phyloP scores from a whole-genome alignment of 1,140 invertebrate genomes.

The Idris sp. region DNA sequence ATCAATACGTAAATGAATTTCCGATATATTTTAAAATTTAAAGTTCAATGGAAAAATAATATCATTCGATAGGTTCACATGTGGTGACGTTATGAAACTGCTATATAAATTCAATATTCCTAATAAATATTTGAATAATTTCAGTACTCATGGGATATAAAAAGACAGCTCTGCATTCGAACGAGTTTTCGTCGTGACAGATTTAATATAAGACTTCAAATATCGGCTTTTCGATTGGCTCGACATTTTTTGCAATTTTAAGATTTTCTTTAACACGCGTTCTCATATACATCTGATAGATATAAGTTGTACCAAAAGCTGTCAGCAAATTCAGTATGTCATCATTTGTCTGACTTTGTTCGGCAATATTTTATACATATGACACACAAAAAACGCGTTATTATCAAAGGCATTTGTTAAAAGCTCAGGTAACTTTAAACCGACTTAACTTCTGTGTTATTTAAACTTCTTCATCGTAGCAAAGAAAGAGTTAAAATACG shows the following conservation, averaged over 20 bases:
- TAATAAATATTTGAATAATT: conserved; percentile 58
- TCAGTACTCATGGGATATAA: conserved; percentile 39
- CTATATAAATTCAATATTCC: conserved; percentile 45
- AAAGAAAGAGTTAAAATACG: no score
- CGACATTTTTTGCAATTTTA: conserved; percentile 13
- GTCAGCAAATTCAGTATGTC: conserved; percentile 1
- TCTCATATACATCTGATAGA: conserved; percentile 4
- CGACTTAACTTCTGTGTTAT: conserved; percentile 3
- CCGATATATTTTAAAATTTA: conserved; percentile 18
- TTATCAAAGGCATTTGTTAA: conserved; percentile 20
- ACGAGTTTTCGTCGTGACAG: conserved; percentile 31
- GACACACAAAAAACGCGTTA: conserved; percentile 1
- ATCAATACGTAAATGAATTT: no score
- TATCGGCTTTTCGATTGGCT: conserved; percentile 15
- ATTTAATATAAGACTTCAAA: conserved; percentile 38
- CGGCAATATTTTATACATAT: not conserved
- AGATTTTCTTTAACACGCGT: conserved; percentile 4
- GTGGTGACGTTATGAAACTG: conserved; percentile 43
- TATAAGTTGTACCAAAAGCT: not conserved
- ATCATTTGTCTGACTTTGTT: not conserved
- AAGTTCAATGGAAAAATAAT: conserved; percentile 42
- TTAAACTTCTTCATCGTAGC: conserved; percentile 28
- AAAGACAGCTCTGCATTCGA: conserved; percentile 29
- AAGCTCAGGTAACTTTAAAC: conserved; percentile 13
- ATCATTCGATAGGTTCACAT: no score